Evolutionary conservation across 2,888 invertebrate species (phyloP).

Genomic region (Caenorhabditis sulstoni): DNA sequence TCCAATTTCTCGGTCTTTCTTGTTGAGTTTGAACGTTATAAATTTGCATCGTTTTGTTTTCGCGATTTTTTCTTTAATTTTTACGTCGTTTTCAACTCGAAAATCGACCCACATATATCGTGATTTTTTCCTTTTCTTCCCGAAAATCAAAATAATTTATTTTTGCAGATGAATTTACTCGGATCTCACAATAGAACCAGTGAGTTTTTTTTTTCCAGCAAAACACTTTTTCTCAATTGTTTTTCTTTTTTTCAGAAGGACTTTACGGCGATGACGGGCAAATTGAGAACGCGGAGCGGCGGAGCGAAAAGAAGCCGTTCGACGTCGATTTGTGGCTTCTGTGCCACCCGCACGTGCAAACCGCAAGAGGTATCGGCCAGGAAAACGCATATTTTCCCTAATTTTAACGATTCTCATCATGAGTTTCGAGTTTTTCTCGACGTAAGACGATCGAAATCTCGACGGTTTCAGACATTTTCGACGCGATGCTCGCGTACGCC

Average conservation of each 20-base stretch:
- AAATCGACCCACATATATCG: no score
- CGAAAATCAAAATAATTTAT: no score
- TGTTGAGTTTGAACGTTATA: constrained; percentile 3
- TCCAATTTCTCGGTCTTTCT: no score
- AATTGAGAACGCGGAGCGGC: constrained; percentile 10
- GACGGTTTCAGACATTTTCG: constrained; percentile 16
- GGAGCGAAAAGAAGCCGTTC: neutral
- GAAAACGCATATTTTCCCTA: no score
- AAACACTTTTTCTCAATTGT: neutral
- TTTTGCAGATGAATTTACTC: constrained; percentile 31
- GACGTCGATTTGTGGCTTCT: constrained; percentile 41
- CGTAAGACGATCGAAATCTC: neutral
- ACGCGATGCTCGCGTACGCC: neutral
- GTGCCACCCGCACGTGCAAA: constrained; percentile 23
- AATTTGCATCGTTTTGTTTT: constrained; percentile 1
- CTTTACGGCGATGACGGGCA: constrained; percentile 18
- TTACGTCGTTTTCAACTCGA: neutral
- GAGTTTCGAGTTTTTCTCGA: neutral
- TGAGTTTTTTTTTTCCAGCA: constrained; percentile 6
- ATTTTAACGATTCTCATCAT: no score
- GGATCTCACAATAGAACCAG: constrained; percentile 41
- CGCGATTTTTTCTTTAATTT: neutral
- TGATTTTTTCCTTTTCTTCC: no score
- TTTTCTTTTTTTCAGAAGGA: constrained; percentile 17
- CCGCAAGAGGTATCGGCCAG: constrained; percentile 10